Evolutionary conservation across 2,888 invertebrate genomes (phyloP).

Genomic region (Chrysotoxum bicinctum): DNA sequence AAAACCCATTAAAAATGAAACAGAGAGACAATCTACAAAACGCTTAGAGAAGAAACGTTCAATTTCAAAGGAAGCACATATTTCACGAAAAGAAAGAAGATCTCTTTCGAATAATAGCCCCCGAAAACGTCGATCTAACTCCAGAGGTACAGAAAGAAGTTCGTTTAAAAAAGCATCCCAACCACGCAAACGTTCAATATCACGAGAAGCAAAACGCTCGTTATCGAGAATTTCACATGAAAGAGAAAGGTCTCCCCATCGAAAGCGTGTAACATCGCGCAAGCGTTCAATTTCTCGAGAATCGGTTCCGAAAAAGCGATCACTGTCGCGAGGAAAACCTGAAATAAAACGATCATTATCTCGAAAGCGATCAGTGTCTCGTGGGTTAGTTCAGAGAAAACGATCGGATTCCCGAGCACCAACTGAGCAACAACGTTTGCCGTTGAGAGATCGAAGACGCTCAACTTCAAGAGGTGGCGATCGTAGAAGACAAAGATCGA

Average conservation of each 20-base stretch:
- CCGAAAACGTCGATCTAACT: conserved; percentile 7
- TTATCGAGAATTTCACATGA: conserved; percentile 23
- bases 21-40: conserved; percentile 1
- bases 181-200: conserved; percentile 48
- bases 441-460: conserved; percentile 36
- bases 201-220: conserved; percentile 52
- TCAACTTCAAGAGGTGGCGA: conserved; percentile 47
- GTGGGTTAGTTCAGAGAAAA: conserved; percentile 25
- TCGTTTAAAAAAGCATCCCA: conserved; percentile 76
- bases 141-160: conserved; percentile 76
- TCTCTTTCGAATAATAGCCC: conserved; percentile 20
- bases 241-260: conserved; percentile 31
- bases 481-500: conserved; percentile 23
- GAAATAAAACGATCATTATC: conserved; percentile 18
- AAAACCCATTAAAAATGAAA: neutral
- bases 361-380: conserved; percentile 27
- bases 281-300: conserved; percentile 5
- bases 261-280: conserved; percentile 3
- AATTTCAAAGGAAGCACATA: conserved; percentile 13
- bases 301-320: conserved; percentile 29
- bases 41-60: conserved; percentile 37
- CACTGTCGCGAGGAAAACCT: conserved; percentile 6
- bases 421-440: conserved; percentile 23
- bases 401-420: conserved; percentile 18
- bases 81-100: conserved; percentile 27